Conservation (phyloP, 2,797 vertebrate genomes). For the Etheostoma perlongum region DNA sequence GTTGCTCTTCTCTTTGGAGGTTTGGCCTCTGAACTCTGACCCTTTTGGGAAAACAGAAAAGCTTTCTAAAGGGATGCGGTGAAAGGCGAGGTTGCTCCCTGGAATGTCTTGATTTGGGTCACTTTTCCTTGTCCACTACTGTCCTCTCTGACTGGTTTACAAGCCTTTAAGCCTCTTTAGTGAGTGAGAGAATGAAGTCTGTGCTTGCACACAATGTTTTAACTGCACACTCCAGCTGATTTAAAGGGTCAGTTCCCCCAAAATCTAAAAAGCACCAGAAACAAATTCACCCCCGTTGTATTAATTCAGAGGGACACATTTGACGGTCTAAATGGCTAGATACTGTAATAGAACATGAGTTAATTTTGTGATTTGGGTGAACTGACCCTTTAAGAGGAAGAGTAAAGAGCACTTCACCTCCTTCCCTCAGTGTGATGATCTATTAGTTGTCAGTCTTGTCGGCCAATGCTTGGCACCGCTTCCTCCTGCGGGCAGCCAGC, state of each 20-base stretch:
- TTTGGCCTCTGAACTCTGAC: conserved; percentile 74
- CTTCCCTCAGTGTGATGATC: conserved; percentile 35
- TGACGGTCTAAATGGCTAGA: not conserved
- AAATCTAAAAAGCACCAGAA: conserved; percentile 2
- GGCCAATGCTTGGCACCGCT: conserved; percentile 48
- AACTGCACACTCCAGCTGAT: not conserved
- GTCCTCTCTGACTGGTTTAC: conserved; percentile 18
- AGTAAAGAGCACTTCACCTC: conserved; percentile 24
- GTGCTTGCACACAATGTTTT: not conserved
- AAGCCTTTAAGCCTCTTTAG: conserved; percentile 3
- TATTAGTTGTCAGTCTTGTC: conserved; percentile 40
- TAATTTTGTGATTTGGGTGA: not conserved
- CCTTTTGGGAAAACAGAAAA: conserved; percentile 52
- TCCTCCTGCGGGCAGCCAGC: conserved; percentile 51
- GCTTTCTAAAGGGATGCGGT: conserved; percentile 38
- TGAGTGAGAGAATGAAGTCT: not conserved
- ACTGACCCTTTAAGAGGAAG: conserved; percentile 16
- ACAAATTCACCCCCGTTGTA: not conserved
- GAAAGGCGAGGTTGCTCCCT: conserved; percentile 25
- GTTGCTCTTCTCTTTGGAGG: conserved; percentile 49
- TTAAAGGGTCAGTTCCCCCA: conserved; percentile 4
- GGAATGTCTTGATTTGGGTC: conserved; percentile 62
- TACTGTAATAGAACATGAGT: not conserved
- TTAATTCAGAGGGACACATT: not conserved
- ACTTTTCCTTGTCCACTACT: conserved; percentile 18